Conservation (phyloP, 2,113 vertebrate species). For the Motacilla tschutschensis region DNA sequence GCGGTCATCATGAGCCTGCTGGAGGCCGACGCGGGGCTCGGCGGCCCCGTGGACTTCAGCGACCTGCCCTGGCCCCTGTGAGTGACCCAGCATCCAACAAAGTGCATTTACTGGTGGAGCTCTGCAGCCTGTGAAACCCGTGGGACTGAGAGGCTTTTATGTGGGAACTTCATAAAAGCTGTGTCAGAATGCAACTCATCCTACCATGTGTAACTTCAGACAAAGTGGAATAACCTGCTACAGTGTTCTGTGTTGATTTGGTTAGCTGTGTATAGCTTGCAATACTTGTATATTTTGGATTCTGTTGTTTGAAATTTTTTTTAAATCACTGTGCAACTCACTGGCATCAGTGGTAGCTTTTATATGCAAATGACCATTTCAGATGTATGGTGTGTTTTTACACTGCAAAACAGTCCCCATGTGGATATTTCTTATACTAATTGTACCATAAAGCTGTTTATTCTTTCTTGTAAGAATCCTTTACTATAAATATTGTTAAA, state of each 20-base stretch:
- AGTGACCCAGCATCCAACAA: constrained; percentile 61
- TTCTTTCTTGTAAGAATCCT: constrained; percentile 98
- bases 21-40: constrained; percentile 96
- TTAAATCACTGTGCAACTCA: constrained; percentile 81
- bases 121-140: constrained; percentile 68
- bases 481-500: constrained; percentile 98
- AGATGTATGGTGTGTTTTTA: constrained; percentile 90
- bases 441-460: constrained; percentile 95
- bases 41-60: constrained; percentile 96
- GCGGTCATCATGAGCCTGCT: constrained; percentile 98
- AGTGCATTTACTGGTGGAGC: constrained; percentile 79
- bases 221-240: constrained; percentile 78
- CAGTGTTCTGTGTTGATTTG: constrained; percentile 75
- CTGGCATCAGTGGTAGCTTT: constrained; percentile 81
- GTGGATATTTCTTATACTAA: constrained; percentile 90
- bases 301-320: constrained; percentile 75
- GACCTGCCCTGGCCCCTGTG: constrained; percentile 98
- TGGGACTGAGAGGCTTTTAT: constrained; percentile 75
- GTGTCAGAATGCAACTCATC: constrained; percentile 74
- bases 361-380: constrained; percentile 84
- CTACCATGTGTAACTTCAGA: constrained; percentile 78
- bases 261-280: constrained; percentile 82
- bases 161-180: constrained; percentile 71
- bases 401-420: constrained; percentile 85
- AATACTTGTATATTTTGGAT: constrained; percentile 84